Conservation (phyloP, 2,113 vertebrate genomes). For the Phaethon lepturus region DNA sequence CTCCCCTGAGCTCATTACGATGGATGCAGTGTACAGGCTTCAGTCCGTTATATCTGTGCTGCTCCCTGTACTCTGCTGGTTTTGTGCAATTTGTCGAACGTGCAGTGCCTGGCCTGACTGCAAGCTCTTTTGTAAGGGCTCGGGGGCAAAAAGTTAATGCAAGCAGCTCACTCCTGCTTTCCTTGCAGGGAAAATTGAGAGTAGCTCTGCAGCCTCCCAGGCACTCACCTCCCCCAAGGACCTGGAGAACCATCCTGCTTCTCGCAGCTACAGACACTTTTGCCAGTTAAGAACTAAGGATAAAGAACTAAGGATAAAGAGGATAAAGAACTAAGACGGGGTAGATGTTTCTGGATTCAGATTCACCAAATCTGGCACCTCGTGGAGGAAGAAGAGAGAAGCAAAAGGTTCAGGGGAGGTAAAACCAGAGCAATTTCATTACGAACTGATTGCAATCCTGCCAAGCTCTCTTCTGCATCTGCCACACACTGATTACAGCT, state of each 20-base stretch:
- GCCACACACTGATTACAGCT: not conserved
- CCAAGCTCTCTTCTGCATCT: fast-evolving
- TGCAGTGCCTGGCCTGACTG: not conserved
- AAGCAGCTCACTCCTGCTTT: not conserved
- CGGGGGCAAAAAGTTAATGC: not conserved
- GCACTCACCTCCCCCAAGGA: not conserved
- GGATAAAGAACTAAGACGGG: not conserved
- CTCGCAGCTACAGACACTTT: not conserved
- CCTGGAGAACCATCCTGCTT: not conserved
- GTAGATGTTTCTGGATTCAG: not conserved
- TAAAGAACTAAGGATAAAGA: not conserved
- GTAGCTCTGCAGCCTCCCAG: not conserved
- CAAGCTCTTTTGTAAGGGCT: not conserved
- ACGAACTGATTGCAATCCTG: not conserved
- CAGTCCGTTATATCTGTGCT: not conserved
- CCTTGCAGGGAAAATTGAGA: not conserved
- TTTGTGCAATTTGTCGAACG: not conserved
- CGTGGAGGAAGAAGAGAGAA: not conserved
- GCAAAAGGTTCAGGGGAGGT: not conserved
- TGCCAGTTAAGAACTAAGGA: not conserved
- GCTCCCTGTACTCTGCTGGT: not conserved
- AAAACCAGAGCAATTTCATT: not conserved
- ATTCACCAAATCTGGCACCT: not conserved
- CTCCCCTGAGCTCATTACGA: not conserved
- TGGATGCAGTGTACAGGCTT: no score